A percentile compares a stretch with the other conserved stretches of the same genome.
Evolutionary conservation across 2,113 vertebrate genomes (phyloP).

Genomic region (Eptesicus fuscus): DNA sequence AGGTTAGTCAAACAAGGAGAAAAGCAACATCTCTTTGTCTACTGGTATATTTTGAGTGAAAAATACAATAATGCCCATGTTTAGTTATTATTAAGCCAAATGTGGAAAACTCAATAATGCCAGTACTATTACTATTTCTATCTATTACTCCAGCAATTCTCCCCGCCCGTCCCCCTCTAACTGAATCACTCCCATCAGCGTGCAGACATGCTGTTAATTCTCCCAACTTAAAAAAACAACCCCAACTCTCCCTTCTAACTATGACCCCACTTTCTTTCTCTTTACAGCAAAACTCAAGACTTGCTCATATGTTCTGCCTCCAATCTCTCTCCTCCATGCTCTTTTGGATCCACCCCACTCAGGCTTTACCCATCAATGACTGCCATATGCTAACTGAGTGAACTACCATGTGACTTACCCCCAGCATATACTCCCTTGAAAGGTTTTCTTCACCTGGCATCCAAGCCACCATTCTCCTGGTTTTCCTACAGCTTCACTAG

Average conservation of each 20-base stretch:
- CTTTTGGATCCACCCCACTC: background rate
- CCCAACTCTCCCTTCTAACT: background rate
- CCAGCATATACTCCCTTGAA: background rate
- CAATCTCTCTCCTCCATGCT: background rate
- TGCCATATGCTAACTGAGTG: accelerated
- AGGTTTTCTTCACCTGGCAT: background rate
- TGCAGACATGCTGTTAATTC: background rate
- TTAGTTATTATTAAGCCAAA: background rate
- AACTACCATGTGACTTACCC: accelerated
- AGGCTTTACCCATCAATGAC: background rate
- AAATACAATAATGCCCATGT: background rate
- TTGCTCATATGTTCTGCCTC: background rate
- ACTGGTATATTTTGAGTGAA: background rate
- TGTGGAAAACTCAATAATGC: background rate
- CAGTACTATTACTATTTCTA: background rate
- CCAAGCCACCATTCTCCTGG: background rate
- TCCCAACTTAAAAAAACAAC: background rate
- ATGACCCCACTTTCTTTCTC: background rate
- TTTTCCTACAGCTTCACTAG: background rate
- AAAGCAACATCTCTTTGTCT: background rate
- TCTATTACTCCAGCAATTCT: background rate
- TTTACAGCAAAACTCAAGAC: background rate
- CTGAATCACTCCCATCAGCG: background rate
- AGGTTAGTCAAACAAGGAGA: background rate
- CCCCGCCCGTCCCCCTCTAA: background rate